These are phyloP conservation scores for Lithodes maja DNA, from an alignment of 2,888 invertebrate genomes.

Conservation along the genomic window DNA sequence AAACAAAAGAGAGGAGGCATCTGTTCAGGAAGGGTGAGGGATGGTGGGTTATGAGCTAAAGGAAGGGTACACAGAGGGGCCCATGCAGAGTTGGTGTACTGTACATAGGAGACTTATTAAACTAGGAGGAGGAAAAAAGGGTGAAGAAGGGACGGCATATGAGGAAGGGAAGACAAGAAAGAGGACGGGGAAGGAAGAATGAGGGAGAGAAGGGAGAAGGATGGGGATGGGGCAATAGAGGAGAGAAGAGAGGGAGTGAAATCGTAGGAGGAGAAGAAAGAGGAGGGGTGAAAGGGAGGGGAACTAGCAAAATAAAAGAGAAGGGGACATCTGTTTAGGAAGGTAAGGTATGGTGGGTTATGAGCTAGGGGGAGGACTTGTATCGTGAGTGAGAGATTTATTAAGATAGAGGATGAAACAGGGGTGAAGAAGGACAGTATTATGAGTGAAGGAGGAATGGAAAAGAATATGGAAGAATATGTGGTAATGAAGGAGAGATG, in stretches of 20 bases:
- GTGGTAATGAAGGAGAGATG: not conserved
- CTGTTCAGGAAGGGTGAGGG: not conserved
- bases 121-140: not conserved
- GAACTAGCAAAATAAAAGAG: not conserved
- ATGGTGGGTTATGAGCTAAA: not conserved
- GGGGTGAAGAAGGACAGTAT: not conserved
- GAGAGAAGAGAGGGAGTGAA: not conserved
- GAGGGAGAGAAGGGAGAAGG: not conserved
- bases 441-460: not conserved
- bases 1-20: slow-evolving; percentile 14
- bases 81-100: not conserved
- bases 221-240: not conserved
- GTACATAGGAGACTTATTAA: not conserved
- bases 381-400: too few species aligned
- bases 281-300: not conserved
- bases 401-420: not conserved
- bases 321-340: not conserved
- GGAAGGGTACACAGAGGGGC: not conserved
- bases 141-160: not conserved
- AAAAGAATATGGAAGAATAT: slow-evolving; percentile 7
- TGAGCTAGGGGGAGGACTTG: too few species aligned
- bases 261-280: not conserved
- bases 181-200: not conserved
- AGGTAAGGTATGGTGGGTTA: not conserved
- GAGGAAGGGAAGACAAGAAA: too few species aligned